These are phyloP conservation scores for Drosophila kurseongensis DNA, from an alignment of 1,140 invertebrate species.

Conservation along the genomic window DNA sequence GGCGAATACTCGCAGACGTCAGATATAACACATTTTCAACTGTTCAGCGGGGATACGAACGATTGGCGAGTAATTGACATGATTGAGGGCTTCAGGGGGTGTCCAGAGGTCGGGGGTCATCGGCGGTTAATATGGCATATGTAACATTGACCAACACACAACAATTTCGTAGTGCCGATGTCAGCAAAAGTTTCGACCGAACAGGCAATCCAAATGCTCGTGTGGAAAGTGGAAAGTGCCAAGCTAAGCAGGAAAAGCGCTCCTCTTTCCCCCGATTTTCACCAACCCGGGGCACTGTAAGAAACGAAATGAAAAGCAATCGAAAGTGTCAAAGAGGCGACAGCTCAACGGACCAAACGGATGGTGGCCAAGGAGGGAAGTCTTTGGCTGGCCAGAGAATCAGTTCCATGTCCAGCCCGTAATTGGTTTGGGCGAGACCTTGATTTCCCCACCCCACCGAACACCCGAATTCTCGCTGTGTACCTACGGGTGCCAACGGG, in stretches of 20 bases:
- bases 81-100: conserved; percentile 25
- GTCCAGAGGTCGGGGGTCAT: too few relatives aligned
- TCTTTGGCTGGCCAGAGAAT: neutral
- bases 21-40: conserved; percentile 61
- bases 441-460: neutral
- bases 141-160: conserved; percentile 35
- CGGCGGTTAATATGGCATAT: conserved; percentile 62
- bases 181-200: conserved; percentile 63
- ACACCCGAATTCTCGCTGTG: neutral
- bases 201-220: conserved; percentile 18
- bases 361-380: neutral
- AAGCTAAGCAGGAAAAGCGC: conserved; percentile 60
- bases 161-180: conserved; percentile 47
- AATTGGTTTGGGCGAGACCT: conserved; percentile 35
- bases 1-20: conserved; percentile 52
- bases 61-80: conserved; percentile 66
- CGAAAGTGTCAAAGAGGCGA: conserved; percentile 41
- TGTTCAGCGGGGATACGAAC: conserved; percentile 49
- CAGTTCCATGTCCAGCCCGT: conserved; percentile 16
- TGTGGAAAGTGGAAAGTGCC: conserved; percentile 53
- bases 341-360: neutral
- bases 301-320: conserved; percentile 41
- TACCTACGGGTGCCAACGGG: neutral
- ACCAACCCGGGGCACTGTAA: conserved; percentile 12
- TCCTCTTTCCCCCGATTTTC: neutral